Percentiles rank a stretch among this genome's conserved stretches.
Evolutionary conservation across 1,140 invertebrate species (phyloP).

Genomic region (Drosophila grimshawi): DNA sequence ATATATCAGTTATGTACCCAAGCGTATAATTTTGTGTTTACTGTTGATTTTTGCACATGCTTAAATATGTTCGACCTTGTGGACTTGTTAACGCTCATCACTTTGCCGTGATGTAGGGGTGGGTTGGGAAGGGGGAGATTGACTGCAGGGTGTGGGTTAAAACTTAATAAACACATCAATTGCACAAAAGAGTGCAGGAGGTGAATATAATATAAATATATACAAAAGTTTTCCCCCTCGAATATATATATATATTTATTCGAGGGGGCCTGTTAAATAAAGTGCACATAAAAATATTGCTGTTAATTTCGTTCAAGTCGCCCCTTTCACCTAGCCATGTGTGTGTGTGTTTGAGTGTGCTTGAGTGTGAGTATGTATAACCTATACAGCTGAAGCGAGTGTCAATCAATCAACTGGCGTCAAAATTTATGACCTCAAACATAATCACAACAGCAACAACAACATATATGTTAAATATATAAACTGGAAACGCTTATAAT

Average conservation of each 20-base stretch:
- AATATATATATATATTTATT: slow-evolving; percentile 30
- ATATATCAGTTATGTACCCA: slow-evolving; percentile 24
- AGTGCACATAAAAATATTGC: slow-evolving; percentile 27
- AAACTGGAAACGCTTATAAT: slow-evolving; percentile 57
- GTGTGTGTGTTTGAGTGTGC: neutral
- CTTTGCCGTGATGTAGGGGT: no score
- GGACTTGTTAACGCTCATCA: slow-evolving; percentile 52
- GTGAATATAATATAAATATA: neutral
- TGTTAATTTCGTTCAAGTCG: slow-evolving; percentile 5
- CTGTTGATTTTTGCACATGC: slow-evolving; percentile 57
- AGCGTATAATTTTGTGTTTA: slow-evolving; percentile 49
- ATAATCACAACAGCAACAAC: slow-evolving; percentile 61
- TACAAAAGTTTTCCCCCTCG: neutral
- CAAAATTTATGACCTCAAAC: slow-evolving; percentile 77
- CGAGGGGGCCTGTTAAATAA: slow-evolving; percentile 9
- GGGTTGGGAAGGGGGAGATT: neutral
- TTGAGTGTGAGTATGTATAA: neutral
- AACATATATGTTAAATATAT: slow-evolving; percentile 33
- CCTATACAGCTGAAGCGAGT: slow-evolving; percentile 16
- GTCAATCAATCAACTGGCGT: slow-evolving; percentile 77
- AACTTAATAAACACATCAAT: slow-evolving; percentile 56
- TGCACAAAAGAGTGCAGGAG: slow-evolving; percentile 32
- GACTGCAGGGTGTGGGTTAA: slow-evolving; percentile 22
- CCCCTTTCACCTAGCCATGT: slow-evolving; percentile 1
- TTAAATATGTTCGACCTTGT: slow-evolving; percentile 65